Base-by-base conservation (phyloP, 2,888 invertebrate species). In the Galerucella nymphaeae region DNA sequence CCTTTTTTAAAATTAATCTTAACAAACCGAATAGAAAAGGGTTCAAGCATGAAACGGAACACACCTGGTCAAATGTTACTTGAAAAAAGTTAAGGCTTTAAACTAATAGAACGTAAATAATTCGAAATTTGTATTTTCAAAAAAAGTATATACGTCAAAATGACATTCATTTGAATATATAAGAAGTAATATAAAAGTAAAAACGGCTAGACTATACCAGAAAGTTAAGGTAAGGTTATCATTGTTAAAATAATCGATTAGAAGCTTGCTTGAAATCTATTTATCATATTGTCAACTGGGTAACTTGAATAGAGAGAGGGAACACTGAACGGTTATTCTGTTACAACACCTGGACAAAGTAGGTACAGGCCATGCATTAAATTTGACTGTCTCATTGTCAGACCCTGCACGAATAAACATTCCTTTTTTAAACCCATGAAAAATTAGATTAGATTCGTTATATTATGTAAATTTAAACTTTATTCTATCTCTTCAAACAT, bases 221-320 rank as follows among this genome's bases (percentile, higher is more conserved):
- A 76, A 75, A 78, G 77, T 75, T 79, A 77, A 78, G 77, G 78
- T 74, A 72, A 68, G 64, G 63, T 76, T 76, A 80, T 78, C 79
- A 79, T 77, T 53, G 18, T 53, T 18, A 80, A 76, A 79, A 76
- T 80, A 80, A 81, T 81, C 81, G 80, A 80, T 78, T 79, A 80
- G 78, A 77, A 80, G 78, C 75, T 78, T 77, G 67, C 48, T 61
- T 68, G 73, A 78, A 78, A 78, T 81, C 80, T 81, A 83, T 84
- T 83, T 83, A 84, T 84, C 83, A 84, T 83, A 79, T 79, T 79
- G 82, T 83, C 83, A 83, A 83, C 82, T 81, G 80, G 80, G 81
- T 79, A 79, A 79, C 80, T 70, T 77, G 71, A 78, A 81, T 76
- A 80, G 77, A 76, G 79, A 77, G 79, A 80, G 82, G 82, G 81